These are phyloP conservation scores for Trididemnum nubilum DNA, from an alignment of 23 tunicate species.

Conservation along the genomic window DNA sequence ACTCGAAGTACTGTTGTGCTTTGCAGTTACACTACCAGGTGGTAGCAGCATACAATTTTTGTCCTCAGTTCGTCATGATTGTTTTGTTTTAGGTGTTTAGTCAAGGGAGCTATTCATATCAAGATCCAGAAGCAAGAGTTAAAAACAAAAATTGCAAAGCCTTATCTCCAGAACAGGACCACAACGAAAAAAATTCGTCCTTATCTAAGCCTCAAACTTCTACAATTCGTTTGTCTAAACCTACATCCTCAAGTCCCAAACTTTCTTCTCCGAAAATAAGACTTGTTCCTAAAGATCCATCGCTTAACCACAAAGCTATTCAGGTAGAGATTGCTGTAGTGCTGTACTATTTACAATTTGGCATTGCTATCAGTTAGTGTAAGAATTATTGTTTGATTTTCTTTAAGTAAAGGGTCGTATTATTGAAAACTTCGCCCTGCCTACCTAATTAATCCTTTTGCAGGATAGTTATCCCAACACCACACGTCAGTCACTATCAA, in stretches of 20 bases:
- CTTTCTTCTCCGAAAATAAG: slow-evolving; percentile 52
- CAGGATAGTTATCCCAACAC: too few species aligned
- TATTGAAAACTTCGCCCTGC: too few species aligned
- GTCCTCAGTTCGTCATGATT: too few species aligned
- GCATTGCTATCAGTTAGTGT: too few species aligned
- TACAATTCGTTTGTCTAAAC: neutral
- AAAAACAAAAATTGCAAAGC: neutral
- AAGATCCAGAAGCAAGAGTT: slow-evolving; percentile 68
- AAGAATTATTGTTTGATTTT: too few species aligned
- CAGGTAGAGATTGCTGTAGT: slow-evolving; percentile 38
- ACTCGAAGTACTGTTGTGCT: too few species aligned
- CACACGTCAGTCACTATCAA: too few species aligned
- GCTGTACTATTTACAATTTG: neutral
- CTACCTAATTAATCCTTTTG: too few species aligned
- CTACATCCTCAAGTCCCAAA: slow-evolving; percentile 27
- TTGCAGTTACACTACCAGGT: too few species aligned
- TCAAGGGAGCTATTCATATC: slow-evolving; percentile 84
- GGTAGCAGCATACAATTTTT: too few species aligned
- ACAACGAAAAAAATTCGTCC: neutral
- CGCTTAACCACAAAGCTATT: slow-evolving; percentile 57
- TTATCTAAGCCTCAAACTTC: neutral
- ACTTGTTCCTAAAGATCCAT: slow-evolving; percentile 62
- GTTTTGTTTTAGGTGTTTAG: slow-evolving; percentile 75
- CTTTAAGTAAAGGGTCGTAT: too few species aligned
- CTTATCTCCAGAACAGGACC: neutral